Evolutionary conservation across 2,113 vertebrate genomes (phyloP), one percentile per base, ranked within the genome.

Genomic region (Siniperca chuatsi): DNA sequence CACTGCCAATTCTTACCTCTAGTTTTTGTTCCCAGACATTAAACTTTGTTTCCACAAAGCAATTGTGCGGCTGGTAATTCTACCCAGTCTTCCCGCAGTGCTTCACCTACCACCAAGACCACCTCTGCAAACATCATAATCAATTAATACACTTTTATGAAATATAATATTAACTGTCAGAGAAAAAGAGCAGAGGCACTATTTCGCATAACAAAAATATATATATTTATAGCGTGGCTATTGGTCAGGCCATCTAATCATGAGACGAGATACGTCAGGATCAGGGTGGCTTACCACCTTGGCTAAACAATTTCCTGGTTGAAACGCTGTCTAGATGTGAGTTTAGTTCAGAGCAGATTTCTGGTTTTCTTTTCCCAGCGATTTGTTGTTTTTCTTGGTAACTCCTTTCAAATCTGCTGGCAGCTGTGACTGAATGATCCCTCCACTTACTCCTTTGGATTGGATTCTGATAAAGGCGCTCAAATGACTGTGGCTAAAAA

Each of bases 31-130:
- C 48, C 55, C 0, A 68, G 6, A n/a, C 66, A 57, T 83, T 40
- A 58, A 65, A 74, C 16, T 78, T 23, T 37, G n/a, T 77, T 60
- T 69, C n/a, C 79, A 66, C 64, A 42, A 40, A 65, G 78, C n/a
- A 23, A 71, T n/a, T 71, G 58, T 0, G 0, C 61, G 16, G 46
- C 8, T 48, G 25, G 10, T 35, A 40, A n/a, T 70, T 60, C 16
- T 33, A 75, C 16, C 61, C 1, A 16, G 40, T 60, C 40, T 15
- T 50, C 4, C 58, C 1, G 23, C 20, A 52, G 18, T 23, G 20
- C 50, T 52, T 42, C 48, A 55, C 12, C 15, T 69, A 44, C 16
- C 10, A 46, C 44, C 44, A 12, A 12, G 44, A 48, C 77, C 13
- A 37, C 29, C 23, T 21, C 15, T 71, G 21, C 29, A 61, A 61